Conservation (phyloP, 1,140 invertebrate species). For the Drusus annulatus region DNA sequence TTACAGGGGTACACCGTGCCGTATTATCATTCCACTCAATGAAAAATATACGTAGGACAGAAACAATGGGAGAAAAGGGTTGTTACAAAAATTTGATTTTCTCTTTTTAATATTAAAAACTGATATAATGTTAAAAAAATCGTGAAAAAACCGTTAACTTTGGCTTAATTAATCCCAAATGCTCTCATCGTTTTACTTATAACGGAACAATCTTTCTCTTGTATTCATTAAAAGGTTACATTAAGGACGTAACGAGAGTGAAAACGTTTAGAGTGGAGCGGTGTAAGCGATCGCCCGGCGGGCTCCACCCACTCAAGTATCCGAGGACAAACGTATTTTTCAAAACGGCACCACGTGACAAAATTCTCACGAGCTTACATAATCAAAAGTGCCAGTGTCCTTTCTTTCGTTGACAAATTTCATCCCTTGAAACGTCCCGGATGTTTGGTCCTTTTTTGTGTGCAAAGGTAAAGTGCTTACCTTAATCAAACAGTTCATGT, state of each 20-base stretch:
- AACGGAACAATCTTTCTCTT: background rate
- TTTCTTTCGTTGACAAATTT: constrained; percentile 58
- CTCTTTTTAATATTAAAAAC: no score
- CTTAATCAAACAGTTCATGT: constrained; percentile 57
- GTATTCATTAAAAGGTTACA: constrained; percentile 22
- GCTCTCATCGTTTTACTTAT: no score
- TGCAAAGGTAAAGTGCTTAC: constrained; percentile 55
- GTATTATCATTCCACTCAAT: no score
- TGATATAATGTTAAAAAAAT: no score
- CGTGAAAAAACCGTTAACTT: no score
- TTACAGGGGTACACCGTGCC: no score
- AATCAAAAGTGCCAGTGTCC: constrained; percentile 56
- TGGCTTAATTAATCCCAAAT: no score
- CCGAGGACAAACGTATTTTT: constrained; percentile 46
- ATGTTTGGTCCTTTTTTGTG: constrained; percentile 41
- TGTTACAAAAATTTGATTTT: no score
- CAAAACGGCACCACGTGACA: constrained; percentile 51
- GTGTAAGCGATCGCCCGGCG: background rate
- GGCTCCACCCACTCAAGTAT: background rate
- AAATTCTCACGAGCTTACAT: constrained; percentile 57
- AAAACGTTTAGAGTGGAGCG: background rate
- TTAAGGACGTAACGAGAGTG: background rate
- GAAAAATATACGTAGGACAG: no score
- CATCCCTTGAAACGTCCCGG: constrained; percentile 51
- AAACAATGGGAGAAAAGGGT: no score